Percentiles rank a stretch among this genome's conserved stretches.
Conservation (phyloP, 2,797 vertebrate genomes). For the Tamandua tetradactyla region DNA sequence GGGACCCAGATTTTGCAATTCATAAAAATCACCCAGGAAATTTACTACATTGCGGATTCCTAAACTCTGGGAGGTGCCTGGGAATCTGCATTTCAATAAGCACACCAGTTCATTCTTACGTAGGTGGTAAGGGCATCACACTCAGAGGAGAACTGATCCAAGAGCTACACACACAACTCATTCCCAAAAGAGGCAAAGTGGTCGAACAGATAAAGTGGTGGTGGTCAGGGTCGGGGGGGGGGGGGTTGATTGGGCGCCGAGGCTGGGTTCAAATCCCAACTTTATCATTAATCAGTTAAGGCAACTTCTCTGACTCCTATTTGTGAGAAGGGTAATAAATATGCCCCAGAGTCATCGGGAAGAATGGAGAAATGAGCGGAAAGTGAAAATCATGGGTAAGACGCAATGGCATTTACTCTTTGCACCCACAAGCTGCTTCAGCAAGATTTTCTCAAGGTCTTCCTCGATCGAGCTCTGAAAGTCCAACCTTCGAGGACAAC, state of each 20-base stretch:
- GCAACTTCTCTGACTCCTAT: not conserved
- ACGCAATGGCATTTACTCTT: not conserved
- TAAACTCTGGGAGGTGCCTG: not conserved
- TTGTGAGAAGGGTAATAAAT: not conserved
- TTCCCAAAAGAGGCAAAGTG: not conserved
- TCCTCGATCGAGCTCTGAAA: no score
- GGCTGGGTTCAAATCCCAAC: not conserved
- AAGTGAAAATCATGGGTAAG: not conserved
- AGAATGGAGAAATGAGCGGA: not conserved
- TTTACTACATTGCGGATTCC: not conserved
- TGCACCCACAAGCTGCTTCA: not conserved
- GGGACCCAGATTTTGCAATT: not conserved
- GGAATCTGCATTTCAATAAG: slow-evolving; percentile 8
- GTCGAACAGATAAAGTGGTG: not conserved
- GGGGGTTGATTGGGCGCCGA: not conserved
- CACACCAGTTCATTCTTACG: not conserved
- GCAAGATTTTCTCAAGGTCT: not conserved
- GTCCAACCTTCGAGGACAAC: not conserved
- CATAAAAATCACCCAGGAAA: not conserved
- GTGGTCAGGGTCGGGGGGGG: no score
- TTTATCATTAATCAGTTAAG: not conserved
- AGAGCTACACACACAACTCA: not conserved
- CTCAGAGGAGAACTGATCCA: not conserved
- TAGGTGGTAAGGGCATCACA: not conserved
- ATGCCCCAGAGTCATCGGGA: not conserved